These are phyloP conservation scores for Nematostella vectensis DNA, from an alignment of 92 coral and sea anemone genomes.

Conservation along the genomic window DNA sequence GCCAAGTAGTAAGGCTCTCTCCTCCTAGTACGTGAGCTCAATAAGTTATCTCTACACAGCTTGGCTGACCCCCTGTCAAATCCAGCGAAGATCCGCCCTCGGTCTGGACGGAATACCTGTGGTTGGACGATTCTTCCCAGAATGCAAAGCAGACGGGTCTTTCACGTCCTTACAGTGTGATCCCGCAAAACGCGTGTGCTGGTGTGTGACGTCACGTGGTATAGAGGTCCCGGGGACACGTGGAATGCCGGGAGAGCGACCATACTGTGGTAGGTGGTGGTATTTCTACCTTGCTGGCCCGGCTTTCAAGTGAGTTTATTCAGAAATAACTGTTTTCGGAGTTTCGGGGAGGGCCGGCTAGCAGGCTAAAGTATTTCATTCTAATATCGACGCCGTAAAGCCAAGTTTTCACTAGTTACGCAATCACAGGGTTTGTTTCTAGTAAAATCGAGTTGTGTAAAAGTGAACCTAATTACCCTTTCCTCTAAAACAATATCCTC, in stretches of 20 bases:
- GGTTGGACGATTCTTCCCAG: constrained; percentile 54
- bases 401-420: too few relatives aligned
- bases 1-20: too few relatives aligned
- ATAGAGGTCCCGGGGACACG: constrained; percentile 31
- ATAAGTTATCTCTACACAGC: constrained; percentile 29
- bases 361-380: too few relatives aligned
- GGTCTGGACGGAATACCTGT: constrained; percentile 37
- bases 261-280: constrained; percentile 20
- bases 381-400: too few relatives aligned
- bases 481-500: too few relatives aligned
- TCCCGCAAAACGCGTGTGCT: constrained; percentile 8
- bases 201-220: constrained; percentile 42
- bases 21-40: too few relatives aligned
- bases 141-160: constrained; percentile 57
- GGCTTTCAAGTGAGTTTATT: too few relatives aligned
- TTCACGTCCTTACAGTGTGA: constrained; percentile 41
- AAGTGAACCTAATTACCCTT: too few relatives aligned
- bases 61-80: constrained; percentile 66
- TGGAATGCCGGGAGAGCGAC: constrained; percentile 18
- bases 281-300: not conserved
- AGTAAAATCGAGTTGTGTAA: too few relatives aligned
- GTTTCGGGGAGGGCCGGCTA: too few relatives aligned
- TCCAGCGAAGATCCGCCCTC: constrained; percentile 44
- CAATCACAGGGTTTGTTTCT: too few relatives aligned
- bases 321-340: too few relatives aligned